Conservation (phyloP, 2,888 invertebrate genomes). For the Napeogenes inachia region DNA sequence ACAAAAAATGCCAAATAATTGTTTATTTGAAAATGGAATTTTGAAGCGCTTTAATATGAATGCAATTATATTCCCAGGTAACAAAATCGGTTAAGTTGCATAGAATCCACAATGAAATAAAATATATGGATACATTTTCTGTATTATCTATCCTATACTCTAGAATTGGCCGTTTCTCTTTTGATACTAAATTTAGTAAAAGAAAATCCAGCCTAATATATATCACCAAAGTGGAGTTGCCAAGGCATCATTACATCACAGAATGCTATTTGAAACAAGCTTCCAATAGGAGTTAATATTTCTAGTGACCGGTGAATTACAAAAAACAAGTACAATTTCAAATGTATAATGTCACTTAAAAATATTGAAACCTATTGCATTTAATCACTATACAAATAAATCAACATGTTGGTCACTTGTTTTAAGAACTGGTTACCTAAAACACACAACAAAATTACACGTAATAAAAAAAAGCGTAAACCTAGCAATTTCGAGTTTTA, state of each 20-base stretch:
- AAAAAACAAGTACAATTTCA: slow-evolving; percentile 28
- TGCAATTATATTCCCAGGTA: background rate
- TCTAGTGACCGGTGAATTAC: slow-evolving; percentile 36
- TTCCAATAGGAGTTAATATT: slow-evolving; percentile 23
- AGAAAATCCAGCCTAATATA: slow-evolving; percentile 46
- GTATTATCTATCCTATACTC: slow-evolving; percentile 36
- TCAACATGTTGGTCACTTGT: slow-evolving; percentile 37
- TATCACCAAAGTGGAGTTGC: slow-evolving; percentile 56
- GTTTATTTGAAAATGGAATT: slow-evolving; percentile 7
- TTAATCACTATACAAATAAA: slow-evolving; percentile 30
- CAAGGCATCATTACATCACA: slow-evolving; percentile 66
- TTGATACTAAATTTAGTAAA: slow-evolving; percentile 29
- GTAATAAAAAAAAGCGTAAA: slow-evolving; percentile 46
- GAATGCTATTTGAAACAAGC: slow-evolving; percentile 50
- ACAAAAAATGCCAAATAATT: slow-evolving; percentile 15
- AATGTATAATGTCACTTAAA: slow-evolving; percentile 31
- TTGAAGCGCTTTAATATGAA: slow-evolving; percentile 3
- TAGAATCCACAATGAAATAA: slow-evolving; percentile 2
- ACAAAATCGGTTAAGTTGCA: background rate
- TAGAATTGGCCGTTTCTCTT: slow-evolving; percentile 36
- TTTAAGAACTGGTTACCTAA: slow-evolving; percentile 35
- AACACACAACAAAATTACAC: slow-evolving; percentile 43
- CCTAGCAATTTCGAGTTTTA: slow-evolving; percentile 53
- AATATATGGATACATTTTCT: slow-evolving; percentile 32
- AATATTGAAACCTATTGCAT: slow-evolving; percentile 18